Conservation (phyloP, 2,113 vertebrate genomes). For the Oxyruncus cristatus region DNA sequence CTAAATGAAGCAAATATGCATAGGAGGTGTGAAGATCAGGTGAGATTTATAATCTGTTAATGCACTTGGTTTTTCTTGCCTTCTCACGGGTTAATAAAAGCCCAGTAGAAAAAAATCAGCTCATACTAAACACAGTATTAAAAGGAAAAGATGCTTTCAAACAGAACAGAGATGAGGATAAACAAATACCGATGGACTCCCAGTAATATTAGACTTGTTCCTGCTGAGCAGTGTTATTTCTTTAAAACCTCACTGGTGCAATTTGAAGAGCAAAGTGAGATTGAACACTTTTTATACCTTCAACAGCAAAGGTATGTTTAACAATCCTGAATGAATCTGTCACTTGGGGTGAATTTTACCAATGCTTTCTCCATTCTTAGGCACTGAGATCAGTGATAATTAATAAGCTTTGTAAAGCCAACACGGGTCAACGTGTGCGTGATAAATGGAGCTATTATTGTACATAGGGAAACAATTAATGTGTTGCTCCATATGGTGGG, state of each 20-base stretch:
- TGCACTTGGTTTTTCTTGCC: neutral
- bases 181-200: neutral
- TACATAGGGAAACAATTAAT: conserved; percentile 59
- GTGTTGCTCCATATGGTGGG: conserved; percentile 40
- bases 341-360: conserved; percentile 12
- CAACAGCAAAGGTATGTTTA: neutral
- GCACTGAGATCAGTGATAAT: conserved; percentile 76
- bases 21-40: neutral
- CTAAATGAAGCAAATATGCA: neutral
- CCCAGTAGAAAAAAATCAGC: neutral
- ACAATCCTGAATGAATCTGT: conserved; percentile 61
- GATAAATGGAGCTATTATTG: conserved; percentile 78
- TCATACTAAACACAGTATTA: neutral
- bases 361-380: conserved; percentile 35
- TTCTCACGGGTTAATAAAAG: neutral
- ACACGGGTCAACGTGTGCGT: conserved; percentile 70
- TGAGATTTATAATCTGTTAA: neutral
- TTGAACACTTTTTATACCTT: neutral
- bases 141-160: neutral
- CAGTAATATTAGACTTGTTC: neutral
- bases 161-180: neutral
- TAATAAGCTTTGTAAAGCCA: conserved; percentile 79
- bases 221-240: neutral
- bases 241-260: neutral
- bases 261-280: neutral